phyloP scores from a whole-genome alignment of 2,797 vertebrate species.

The Helarctos malayanus region DNA sequence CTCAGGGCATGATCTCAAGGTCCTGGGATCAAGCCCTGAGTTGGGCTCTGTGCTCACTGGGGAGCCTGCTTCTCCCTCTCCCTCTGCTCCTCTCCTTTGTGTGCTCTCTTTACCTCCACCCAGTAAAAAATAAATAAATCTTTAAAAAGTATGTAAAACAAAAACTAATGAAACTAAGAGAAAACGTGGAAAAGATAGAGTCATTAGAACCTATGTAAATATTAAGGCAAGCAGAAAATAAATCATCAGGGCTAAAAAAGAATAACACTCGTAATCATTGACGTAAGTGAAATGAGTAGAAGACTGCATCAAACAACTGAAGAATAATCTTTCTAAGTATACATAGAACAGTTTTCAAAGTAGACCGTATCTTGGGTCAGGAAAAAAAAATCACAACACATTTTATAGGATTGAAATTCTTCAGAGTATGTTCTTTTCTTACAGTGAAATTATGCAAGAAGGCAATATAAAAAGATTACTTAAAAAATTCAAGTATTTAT shows the following conservation, averaged over 20 bases:
- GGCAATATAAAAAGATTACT: not conserved
- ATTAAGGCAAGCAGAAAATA: not conserved
- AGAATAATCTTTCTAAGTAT: not conserved
- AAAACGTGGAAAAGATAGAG: not conserved
- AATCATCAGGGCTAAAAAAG: not conserved
- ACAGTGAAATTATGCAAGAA: not conserved
- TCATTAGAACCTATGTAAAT: not conserved
- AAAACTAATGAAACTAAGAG: not conserved
- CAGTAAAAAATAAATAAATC: not conserved
- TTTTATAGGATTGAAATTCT: not conserved
- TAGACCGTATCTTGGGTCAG: not conserved
- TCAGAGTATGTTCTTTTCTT: not conserved
- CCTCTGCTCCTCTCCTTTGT: not conserved
- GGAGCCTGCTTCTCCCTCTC: not conserved
- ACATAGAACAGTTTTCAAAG: not conserved
- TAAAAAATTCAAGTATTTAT: not conserved
- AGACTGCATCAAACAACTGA: not conserved
- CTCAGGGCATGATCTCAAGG: not conserved
- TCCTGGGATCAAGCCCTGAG: not conserved
- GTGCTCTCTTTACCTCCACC: not conserved
- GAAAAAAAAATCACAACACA: not conserved
- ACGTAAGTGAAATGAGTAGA: not conserved
- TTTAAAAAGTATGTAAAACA: not conserved
- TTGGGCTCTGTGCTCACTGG: not conserved
- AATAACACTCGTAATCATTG: not conserved